Evolutionary conservation across 2,113 vertebrate genomes (phyloP), one percentile per base, ranked within the genome.

Genomic region (Seriola rivoliana): DNA sequence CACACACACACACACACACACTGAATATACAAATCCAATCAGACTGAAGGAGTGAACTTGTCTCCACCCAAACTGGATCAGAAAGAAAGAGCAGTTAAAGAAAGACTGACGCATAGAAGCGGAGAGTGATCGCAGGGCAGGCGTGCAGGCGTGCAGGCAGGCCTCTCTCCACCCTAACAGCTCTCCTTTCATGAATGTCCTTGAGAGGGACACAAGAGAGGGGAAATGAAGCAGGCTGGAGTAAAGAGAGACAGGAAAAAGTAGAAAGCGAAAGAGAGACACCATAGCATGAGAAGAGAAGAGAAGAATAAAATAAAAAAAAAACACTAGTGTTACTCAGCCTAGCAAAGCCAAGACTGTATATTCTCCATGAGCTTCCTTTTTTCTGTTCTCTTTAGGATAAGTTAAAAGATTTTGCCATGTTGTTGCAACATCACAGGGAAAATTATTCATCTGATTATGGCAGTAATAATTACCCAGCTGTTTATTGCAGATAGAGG

Each of bases 401-500:
- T 95, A 95, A 96, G 95, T 97, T 96, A 95, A 97, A 97, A 96
- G 95, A 96, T 95, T 96, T 80, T 95, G 94, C 96, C 95, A 93
- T 95, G 96, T 96, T 25, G 63, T 66, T 69, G 60, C 95, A 96
- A 96, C 96, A 97, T 97, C 97, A 97, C 95, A 96, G 95, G 95
- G 93, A 96, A 95, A 96, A 97, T 97, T 97, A 97, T 98, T 97
- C 98, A 98, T 99, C 97, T 98, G 97, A 98, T 97, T 97, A 98
- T 97, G 96, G 96, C 95, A 93, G 96, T 97, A 98, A 99, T 98
- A 97, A 99, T 98, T 97, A 98, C 96, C 96, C 97, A 96, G 97
- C 97, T 98, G 97, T 98, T 99, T 98, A 97, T 94, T 96, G 96
- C 96, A 98, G 97, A 97, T 98, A 98, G 97, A 98, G 96, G 96